Percentiles rank a stretch among this genome's conserved stretches.
These are phyloP conservation scores for Salvelinus alpinus DNA, from an alignment of 2,113 vertebrate species.

Conservation along the genomic window DNA sequence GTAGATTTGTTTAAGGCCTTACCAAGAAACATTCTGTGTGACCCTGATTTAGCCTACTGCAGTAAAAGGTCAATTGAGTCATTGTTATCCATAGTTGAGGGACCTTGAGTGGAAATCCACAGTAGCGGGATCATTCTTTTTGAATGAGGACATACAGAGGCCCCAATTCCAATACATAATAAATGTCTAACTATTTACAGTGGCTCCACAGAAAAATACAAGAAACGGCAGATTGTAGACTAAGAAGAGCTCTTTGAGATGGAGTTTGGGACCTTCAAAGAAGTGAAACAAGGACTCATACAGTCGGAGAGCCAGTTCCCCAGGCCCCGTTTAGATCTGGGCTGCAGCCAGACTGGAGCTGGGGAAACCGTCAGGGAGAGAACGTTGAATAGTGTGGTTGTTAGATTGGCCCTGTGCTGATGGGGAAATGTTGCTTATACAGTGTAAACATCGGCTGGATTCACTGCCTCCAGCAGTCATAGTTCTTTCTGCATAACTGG, in stretches of 20 bases:
- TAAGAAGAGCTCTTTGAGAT: slow-evolving; percentile 40
- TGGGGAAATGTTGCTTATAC: not conserved
- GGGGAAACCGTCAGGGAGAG: slow-evolving; percentile 30
- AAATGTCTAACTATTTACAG: slow-evolving; percentile 40
- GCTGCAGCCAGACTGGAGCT: slow-evolving; percentile 50
- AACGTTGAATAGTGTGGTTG: slow-evolving; percentile 55
- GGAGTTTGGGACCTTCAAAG: slow-evolving; percentile 50
- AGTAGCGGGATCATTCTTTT: slow-evolving; percentile 28
- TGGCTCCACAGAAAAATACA: slow-evolving; percentile 38
- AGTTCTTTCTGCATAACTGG: not conserved
- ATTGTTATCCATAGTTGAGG: not conserved
- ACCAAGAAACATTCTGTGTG: too few relatives aligned
- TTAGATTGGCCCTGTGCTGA: slow-evolving; percentile 25
- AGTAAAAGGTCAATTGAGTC: not conserved
- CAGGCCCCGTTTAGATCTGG: slow-evolving; percentile 34
- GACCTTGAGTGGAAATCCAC: slow-evolving; percentile 11
- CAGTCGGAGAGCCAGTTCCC: slow-evolving; percentile 46
- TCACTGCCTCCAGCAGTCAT: not conserved
- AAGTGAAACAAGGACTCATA: slow-evolving; percentile 61
- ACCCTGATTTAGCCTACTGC: too few relatives aligned
- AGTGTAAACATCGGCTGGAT: slow-evolving; percentile 28
- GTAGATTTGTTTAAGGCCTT: too few relatives aligned
- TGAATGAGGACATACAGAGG: slow-evolving; percentile 13
- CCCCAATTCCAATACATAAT: not conserved
- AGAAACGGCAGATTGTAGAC: slow-evolving; percentile 59